Base-by-base conservation (phyloP, 2,113 vertebrate genomes). In the Sceloporus undulatus region DNA sequence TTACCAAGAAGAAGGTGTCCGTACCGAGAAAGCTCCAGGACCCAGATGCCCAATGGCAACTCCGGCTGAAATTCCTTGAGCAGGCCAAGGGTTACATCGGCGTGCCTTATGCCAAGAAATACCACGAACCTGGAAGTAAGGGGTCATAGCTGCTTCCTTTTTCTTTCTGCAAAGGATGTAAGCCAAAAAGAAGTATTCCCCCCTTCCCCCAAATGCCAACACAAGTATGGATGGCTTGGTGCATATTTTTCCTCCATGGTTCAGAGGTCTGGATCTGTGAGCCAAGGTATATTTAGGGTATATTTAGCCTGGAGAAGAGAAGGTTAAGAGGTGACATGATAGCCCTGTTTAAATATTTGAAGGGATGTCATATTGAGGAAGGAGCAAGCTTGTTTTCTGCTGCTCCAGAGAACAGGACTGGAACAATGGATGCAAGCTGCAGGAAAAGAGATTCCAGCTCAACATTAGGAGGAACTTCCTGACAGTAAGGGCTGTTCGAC, bases 81-180 rank as follows among this genome's bases (percentile, higher is more conserved):
- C 27, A 40, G 23, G 80, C n/a, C 21, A 76, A 5, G 16, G 10
- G 84, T 1, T 56, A 86, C 38, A 18, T 75, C 6, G 85, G 40
- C 1, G 78, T 73, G 27, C 29, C 91, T 0, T 84, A 90, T 6
- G 65, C 76, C 8, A 52, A 76, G 83, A 92, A 87, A 38, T 2
- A 11, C 14, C 74, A 85, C 9, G 48, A 89, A 78, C 83, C 89
- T 59, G 81, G 59, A 29, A 87, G 74, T 65, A 83, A 91, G 79
- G 2, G 1, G 34, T 11, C 13, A 2, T 10, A 48, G n/a, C 14
- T 38, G 2, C 75, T 66, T 10, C 84, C 10, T 54, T 3, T 79
- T 79, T 9, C 34, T 16, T 34, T 85, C 52, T 2, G 21, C 9
- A 59, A 56, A 8, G 29, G 13, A 14, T 29, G 2, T 59, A 5